A percentile compares a stretch with the other conserved stretches of the same genome.
Conservation (phyloP, 2,797 vertebrate genomes). For the Poeciliopsis presidionis region DNA sequence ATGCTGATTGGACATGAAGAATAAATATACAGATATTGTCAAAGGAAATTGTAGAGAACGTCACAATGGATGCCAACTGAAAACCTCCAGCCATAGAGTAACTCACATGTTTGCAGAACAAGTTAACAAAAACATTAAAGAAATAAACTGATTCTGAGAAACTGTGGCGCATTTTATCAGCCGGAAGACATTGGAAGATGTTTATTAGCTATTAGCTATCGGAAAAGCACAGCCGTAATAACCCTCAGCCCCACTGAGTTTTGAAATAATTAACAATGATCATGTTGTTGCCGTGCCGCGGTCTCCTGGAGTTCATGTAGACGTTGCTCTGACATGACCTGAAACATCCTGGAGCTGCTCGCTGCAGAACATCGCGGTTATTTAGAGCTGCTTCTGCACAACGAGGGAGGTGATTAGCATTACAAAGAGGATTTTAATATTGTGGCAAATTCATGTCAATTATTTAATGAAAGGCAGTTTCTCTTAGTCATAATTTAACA, state of each 20-base stretch:
- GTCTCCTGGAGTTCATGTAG: not conserved
- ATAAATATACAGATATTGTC: not conserved
- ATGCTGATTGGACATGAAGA: not conserved
- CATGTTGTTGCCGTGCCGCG: not conserved
- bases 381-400: not conserved
- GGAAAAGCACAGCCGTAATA: not conserved
- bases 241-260: not conserved
- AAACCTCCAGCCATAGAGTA: not conserved
- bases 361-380: not conserved
- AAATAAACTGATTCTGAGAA: not conserved
- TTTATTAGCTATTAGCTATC: not conserved
- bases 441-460: not conserved
- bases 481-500: conserved; percentile 24
- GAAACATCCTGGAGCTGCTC: not conserved
- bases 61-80: not conserved
- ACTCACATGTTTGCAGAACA: not conserved
- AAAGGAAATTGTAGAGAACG: not conserved
- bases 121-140: not conserved
- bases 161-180: not conserved
- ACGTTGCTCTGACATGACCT: not conserved
- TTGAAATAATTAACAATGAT: not conserved
- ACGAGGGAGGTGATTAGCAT: not conserved
- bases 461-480: conserved; percentile 33
- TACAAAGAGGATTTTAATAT: not conserved
- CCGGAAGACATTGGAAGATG: not conserved